Percentiles rank a stretch among this genome's conserved stretches.
Conservation (phyloP, 2,113 vertebrate genomes). For the Calonectris borealis region DNA sequence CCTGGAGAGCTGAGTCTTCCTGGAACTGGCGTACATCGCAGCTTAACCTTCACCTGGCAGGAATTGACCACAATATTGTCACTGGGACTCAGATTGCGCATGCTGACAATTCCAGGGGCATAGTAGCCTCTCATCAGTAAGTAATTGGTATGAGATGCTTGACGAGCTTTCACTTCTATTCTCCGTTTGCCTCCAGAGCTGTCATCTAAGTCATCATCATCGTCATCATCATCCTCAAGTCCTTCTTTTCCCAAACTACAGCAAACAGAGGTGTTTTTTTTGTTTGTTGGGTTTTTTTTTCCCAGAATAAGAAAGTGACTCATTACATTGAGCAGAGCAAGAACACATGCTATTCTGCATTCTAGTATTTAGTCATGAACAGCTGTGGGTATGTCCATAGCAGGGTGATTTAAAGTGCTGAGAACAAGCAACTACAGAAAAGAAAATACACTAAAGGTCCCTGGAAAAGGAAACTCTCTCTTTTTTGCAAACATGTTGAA, state of each 20-base stretch:
- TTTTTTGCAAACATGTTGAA: neutral
- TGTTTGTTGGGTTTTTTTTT: neutral
- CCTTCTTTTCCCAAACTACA: slow-evolving; percentile 83
- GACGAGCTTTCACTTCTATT: slow-evolving; percentile 84
- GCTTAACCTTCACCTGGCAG: slow-evolving; percentile 83
- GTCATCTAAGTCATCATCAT: slow-evolving; percentile 82
- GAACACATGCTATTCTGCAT: neutral
- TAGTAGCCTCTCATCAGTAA: slow-evolving; percentile 92
- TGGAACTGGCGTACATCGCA: slow-evolving; percentile 72
- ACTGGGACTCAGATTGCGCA: slow-evolving; percentile 84
- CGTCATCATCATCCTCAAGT: slow-evolving; percentile 81
- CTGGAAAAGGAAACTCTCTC: neutral
- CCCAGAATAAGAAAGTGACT: neutral
- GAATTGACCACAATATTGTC: slow-evolving; percentile 94
- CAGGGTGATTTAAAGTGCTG: neutral
- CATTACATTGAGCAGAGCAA: neutral
- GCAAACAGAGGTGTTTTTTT: neutral
- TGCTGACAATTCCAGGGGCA: slow-evolving; percentile 84
- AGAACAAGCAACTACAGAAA: neutral
- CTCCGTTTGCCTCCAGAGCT: slow-evolving; percentile 72
- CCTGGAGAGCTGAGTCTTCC: slow-evolving; percentile 70
- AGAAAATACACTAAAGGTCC: neutral
- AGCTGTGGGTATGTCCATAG: neutral
- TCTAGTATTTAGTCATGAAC: neutral
- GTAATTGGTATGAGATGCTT: slow-evolving; percentile 96